Evolutionary conservation across 2,113 vertebrate genomes (phyloP).

Genomic region (Podiceps cristatus): DNA sequence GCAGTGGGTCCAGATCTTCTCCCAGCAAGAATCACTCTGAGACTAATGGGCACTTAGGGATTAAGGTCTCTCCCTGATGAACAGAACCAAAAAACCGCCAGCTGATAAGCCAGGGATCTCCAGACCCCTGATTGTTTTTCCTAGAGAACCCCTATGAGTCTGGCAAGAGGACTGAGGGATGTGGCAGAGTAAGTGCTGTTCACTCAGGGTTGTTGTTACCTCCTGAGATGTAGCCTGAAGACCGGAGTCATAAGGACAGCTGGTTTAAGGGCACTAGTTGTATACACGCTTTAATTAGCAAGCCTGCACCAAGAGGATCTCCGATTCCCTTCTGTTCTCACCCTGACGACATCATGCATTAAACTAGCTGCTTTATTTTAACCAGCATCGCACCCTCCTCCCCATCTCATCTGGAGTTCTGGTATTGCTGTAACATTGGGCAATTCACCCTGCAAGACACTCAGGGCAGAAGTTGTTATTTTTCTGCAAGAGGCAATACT

Average conservation of each 20-base stretch:
- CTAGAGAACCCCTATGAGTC: neutral
- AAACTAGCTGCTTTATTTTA: slow-evolving; percentile 45
- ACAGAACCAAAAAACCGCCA: neutral
- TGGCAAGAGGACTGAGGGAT: neutral
- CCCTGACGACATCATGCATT: slow-evolving; percentile 2
- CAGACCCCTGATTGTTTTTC: neutral
- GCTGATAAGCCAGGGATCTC: slow-evolving; percentile 12
- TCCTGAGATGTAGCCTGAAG: slow-evolving; percentile 16
- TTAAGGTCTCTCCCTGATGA: neutral
- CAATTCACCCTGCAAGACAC: slow-evolving; percentile 8
- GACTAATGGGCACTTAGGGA: neutral
- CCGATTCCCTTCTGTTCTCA: slow-evolving; percentile 69
- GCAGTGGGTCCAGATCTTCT: slow-evolving; percentile 32
- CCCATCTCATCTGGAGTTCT: slow-evolving; percentile 55
- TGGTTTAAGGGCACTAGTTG: neutral
- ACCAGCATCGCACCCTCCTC: neutral
- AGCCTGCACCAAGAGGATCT: slow-evolving; percentile 51
- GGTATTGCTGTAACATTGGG: slow-evolving; percentile 56
- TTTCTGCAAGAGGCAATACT: neutral
- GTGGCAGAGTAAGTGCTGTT: neutral
- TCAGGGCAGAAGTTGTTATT: neutral
- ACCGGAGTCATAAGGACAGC: slow-evolving; percentile 13
- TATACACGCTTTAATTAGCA: neutral
- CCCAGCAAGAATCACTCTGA: neutral
- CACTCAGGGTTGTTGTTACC: neutral